Percentiles rank a stretch among this genome's conserved stretches.
phyloP scores from a whole-genome alignment of 2,797 vertebrate species.

The Buceros bicornis region DNA sequence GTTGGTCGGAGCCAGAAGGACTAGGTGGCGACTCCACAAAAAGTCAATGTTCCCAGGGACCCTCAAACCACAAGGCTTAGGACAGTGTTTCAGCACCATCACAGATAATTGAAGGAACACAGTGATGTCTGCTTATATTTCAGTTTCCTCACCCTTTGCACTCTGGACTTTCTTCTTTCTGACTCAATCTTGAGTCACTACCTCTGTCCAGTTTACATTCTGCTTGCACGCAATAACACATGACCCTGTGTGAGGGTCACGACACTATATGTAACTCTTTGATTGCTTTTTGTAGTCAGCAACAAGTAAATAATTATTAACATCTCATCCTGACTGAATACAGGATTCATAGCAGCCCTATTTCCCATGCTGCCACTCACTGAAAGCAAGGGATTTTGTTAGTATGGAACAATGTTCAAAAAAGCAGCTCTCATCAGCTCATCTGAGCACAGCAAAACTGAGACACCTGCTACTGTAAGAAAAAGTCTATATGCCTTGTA shows the following conservation, averaged over 20 bases:
- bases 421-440: background rate
- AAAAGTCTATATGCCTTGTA: background rate
- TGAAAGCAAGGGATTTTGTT: background rate
- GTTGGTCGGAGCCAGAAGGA: background rate
- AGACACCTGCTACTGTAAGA: background rate
- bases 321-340: background rate
- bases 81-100: background rate
- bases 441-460: background rate
- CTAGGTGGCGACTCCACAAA: background rate
- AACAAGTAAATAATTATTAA: conserved; percentile 10
- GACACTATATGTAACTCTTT: background rate
- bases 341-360: background rate
- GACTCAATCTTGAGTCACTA: background rate
- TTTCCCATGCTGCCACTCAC: background rate
- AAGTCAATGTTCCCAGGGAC: background rate
- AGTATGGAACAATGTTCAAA: background rate
- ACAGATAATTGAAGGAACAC: background rate
- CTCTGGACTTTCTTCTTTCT: background rate
- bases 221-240: background rate
- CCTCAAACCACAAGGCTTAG: background rate
- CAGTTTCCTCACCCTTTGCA: background rate
- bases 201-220: background rate
- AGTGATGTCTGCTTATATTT: background rate
- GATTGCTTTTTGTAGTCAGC: background rate
- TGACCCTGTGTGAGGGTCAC: background rate